These are phyloP conservation scores for Papilio polyxenes DNA, from an alignment of 1,140 invertebrate genomes.

Conservation along the genomic window DNA sequence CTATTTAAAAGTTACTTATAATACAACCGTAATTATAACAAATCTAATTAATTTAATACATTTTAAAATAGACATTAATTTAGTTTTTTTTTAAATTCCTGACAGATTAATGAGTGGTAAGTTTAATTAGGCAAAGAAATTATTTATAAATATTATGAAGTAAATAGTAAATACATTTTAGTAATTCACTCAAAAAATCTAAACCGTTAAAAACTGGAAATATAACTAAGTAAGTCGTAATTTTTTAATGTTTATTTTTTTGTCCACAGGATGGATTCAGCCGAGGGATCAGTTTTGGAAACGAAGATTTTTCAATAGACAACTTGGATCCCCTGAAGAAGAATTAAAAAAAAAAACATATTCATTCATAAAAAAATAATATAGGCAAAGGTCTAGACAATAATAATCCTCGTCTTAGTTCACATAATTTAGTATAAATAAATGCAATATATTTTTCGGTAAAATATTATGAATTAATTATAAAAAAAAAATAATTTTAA, in stretches of 20 bases:
- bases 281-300: slow-evolving; percentile 89
- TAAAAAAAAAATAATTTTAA: slow-evolving; percentile 50
- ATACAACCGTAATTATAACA: too few relatives aligned
- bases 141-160: background rate
- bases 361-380: slow-evolving; percentile 52
- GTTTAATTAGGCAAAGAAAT: slow-evolving; percentile 39
- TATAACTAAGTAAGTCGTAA: too few relatives aligned
- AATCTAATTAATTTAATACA: slow-evolving; percentile 5
- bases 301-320: slow-evolving; percentile 91
- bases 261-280: slow-evolving; percentile 90
- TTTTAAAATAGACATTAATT: slow-evolving; percentile 33
- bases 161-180: background rate
- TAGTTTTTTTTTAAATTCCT: slow-evolving; percentile 44
- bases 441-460: slow-evolving; percentile 60
- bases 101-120: slow-evolving; percentile 59
- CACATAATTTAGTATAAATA: slow-evolving; percentile 62
- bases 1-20: too few relatives aligned
- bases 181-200: too few relatives aligned
- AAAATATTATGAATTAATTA: slow-evolving; percentile 50
- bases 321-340: slow-evolving; percentile 88
- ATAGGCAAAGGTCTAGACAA: slow-evolving; percentile 67
- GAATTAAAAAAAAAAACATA: slow-evolving; percentile 65
- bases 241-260: slow-evolving; percentile 40
- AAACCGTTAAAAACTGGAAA: too few relatives aligned
- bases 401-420: slow-evolving; percentile 58